These are phyloP conservation scores for Leptoteleia sp. DNA, from an alignment of 1,140 invertebrate species.

Conservation along the genomic window DNA sequence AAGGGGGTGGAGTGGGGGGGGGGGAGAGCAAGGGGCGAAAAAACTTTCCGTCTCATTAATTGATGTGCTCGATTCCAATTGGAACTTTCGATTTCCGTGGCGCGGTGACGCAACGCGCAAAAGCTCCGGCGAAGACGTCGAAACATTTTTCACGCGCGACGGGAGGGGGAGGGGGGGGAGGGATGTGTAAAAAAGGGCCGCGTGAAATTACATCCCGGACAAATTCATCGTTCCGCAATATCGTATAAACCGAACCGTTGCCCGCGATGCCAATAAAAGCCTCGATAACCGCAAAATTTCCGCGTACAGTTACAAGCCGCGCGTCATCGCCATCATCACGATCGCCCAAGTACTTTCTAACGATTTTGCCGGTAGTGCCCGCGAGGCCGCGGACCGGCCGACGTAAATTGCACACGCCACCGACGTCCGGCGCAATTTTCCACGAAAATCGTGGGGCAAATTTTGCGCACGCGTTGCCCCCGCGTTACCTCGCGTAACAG, in stretches of 20 bases:
- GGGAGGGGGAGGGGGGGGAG: no score
- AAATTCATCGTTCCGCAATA: constrained; percentile 28
- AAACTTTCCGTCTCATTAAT: constrained; percentile 29
- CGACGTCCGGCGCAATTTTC: neutral
- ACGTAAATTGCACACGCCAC: constrained; percentile 50
- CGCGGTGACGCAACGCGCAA: neutral
- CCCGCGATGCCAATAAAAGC: constrained; percentile 8
- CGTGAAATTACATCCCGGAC: constrained; percentile 21
- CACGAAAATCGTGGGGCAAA: constrained; percentile 30
- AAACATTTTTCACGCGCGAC: neutral
- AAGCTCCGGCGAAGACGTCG: neutral
- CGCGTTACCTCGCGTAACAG: constrained; percentile 39
- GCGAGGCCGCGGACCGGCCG: neutral
- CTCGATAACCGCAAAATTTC: constrained; percentile 44
- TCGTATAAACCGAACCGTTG: constrained; percentile 11
- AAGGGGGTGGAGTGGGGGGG: no score
- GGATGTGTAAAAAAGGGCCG: neutral
- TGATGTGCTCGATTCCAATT: constrained; percentile 32
- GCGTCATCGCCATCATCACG: constrained; percentile 23
- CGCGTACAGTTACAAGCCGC: constrained; percentile 46
- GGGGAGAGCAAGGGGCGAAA: no score
- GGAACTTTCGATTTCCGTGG: constrained; percentile 39
- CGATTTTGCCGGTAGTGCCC: constrained; percentile 32
- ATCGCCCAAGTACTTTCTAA: constrained; percentile 56
- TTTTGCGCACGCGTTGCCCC: constrained; percentile 34